These are phyloP conservation scores for Falco novaeseelandiae DNA, from an alignment of 2,797 vertebrate genomes.

Conservation along the genomic window DNA sequence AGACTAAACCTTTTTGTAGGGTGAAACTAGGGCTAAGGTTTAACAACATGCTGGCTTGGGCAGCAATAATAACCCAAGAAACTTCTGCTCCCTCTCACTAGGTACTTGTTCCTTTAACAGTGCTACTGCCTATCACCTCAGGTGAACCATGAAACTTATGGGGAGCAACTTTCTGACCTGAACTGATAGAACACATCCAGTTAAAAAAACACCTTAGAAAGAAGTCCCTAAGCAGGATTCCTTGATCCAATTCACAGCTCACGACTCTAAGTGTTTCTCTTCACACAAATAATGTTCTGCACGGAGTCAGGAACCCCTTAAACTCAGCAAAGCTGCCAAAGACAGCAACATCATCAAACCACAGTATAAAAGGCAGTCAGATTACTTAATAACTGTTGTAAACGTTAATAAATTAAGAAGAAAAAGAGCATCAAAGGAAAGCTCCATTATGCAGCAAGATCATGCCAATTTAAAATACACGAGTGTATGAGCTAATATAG, in stretches of 20 bases:
- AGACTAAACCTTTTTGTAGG: neutral
- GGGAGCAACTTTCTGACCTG: neutral
- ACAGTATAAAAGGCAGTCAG: neutral
- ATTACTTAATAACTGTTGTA: neutral
- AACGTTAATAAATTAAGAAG: neutral
- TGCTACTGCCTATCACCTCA: neutral
- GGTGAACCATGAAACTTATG: fast-evolving
- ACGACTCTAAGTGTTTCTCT: neutral
- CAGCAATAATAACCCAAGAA: neutral
- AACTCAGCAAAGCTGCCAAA: neutral
- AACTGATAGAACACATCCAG: neutral
- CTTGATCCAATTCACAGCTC: neutral
- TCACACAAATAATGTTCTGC: neutral
- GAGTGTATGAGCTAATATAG: neutral
- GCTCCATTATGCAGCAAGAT: neutral
- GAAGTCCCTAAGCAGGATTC: neutral
- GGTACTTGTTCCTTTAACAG: neutral
- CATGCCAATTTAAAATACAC: neutral
- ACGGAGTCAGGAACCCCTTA: neutral
- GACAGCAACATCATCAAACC: neutral
- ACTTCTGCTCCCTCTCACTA: neutral
- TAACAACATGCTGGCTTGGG: neutral
- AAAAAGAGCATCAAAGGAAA: neutral
- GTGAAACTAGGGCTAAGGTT: neutral
- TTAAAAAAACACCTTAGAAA: neutral